These are phyloP conservation scores for Larimichthys crocea DNA, from an alignment of 2,113 vertebrate species.

Conservation along the genomic window DNA sequence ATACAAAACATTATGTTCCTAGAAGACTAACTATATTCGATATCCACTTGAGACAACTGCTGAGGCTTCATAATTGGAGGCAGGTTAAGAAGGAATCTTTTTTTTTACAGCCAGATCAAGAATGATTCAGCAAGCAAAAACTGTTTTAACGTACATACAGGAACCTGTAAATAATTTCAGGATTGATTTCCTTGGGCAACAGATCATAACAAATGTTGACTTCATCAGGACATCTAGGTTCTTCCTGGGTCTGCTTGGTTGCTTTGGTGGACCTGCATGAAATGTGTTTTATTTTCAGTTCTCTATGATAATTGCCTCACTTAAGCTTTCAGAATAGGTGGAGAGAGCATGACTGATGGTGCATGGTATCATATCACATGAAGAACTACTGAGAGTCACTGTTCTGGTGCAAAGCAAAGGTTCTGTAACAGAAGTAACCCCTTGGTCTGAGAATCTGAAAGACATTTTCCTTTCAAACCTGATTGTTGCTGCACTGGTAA, in stretches of 20 bases:
- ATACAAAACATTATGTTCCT: background rate
- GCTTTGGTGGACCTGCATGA: background rate
- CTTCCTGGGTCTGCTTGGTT: slow-evolving; percentile 1
- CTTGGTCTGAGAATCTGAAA: background rate
- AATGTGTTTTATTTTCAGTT: slow-evolving; percentile 24
- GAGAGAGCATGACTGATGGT: background rate
- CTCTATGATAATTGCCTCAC: slow-evolving; percentile 1
- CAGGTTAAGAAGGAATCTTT: background rate
- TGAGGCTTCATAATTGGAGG: background rate
- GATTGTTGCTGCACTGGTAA: background rate
- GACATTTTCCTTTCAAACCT: background rate
- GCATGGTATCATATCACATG: background rate
- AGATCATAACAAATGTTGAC: background rate
- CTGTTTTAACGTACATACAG: background rate
- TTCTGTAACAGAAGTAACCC: background rate
- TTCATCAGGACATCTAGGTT: background rate
- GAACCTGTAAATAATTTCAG: background rate
- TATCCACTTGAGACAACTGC: background rate
- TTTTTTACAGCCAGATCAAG: too few species aligned
- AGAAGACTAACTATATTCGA: background rate
- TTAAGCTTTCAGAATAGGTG: background rate
- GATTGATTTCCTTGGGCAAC: background rate
- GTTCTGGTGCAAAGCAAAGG: background rate
- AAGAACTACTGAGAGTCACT: background rate
- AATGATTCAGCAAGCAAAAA: background rate